Evolutionary conservation across 1,140 invertebrate genomes (phyloP).

Genomic region (Drosophila bifasciata): DNA sequence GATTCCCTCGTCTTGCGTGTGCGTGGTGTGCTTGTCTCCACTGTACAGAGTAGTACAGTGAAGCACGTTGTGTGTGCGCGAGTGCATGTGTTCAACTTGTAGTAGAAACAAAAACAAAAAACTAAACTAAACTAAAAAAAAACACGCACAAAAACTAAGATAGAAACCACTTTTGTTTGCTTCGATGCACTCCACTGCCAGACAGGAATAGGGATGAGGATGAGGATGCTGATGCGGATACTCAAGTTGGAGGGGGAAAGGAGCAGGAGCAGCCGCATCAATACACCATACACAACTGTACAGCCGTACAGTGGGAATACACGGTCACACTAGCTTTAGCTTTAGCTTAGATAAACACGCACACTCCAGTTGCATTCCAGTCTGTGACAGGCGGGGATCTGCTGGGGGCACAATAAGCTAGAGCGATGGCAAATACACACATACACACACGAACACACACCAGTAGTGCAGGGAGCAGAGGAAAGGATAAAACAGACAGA

Average conservation of each 20-base stretch:
- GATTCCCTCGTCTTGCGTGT: conserved; percentile 35
- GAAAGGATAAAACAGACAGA: conserved; percentile 3
- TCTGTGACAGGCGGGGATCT: neutral
- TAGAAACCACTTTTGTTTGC: conserved; percentile 4
- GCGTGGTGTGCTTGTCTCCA: conserved; percentile 14
- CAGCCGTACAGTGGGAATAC: too few species aligned
- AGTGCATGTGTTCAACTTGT: conserved; percentile 45
- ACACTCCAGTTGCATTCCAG: neutral
- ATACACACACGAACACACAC: conserved; percentile 19
- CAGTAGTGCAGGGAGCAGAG: neutral
- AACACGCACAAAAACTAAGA: conserved; percentile 13
- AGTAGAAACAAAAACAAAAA: conserved; percentile 19
- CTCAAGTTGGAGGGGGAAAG: too few species aligned
- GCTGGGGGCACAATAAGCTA: conserved; percentile 37
- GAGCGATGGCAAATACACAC: conserved; percentile 24
- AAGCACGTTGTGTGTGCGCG: conserved; percentile 15
- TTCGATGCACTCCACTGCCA: too few species aligned
- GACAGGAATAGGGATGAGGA: conserved; percentile 3
- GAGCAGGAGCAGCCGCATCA: too few species aligned
- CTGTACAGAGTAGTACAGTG: conserved; percentile 7
- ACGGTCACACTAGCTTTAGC: conserved; percentile 13
- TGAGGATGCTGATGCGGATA: neutral
- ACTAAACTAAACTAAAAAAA: neutral
- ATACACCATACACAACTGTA: too few species aligned
- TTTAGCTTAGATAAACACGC: conserved; percentile 6